Base-by-base conservation (phyloP, 2,888 invertebrate genomes). In the Ophion obscuratus region DNA sequence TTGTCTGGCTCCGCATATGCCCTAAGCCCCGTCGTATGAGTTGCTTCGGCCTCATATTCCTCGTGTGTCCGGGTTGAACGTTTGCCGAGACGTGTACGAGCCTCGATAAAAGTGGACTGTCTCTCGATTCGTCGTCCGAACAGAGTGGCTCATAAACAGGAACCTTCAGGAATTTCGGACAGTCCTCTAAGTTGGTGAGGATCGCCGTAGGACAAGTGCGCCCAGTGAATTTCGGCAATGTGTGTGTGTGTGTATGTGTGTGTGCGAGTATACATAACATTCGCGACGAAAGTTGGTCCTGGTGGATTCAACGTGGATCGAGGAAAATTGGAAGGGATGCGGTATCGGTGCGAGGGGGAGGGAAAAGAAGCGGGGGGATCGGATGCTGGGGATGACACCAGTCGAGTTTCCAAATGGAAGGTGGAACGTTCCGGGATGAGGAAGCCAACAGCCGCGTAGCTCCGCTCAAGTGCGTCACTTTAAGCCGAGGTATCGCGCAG, bases 401-500 rank as follows among this genome's bases (percentile, higher is more conserved):
- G 85, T 74, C 77, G 70, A 87, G 86, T 84, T 88, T 87, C 87
- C 78, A 89, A 88, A 89, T 82, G 86, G 82, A 73, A 79, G 84
- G 87, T 83, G 84, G 82, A 88, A 86, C 81, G 85, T 89, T 88
- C 75, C 67, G 81, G 84, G 88, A 88, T 87, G 88, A 87, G 85
- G 74, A 77, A 67, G 81, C 79, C 82, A 83, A 88, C 86, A 86
- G 70, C 80, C 44, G 85, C 88, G 87, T 89, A 88, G 90, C 90
- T 92, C 89, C 88, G 89, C 88, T 91, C 89, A 90, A 92, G 90
- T 90, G 88, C 89, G 90, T 89, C 88, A 89, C 91, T 90, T 92
- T 92, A 92, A 92, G 89, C 90, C 85, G 88, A 83, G 89, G 84
- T 92, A 89, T 90, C 90, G 87, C 85, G 79, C 85, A 88, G 89